Evolutionary conservation across 2,113 vertebrate genomes (phyloP), one percentile per base, ranked within the genome.

Genomic region (Spea multiplicata): DNA sequence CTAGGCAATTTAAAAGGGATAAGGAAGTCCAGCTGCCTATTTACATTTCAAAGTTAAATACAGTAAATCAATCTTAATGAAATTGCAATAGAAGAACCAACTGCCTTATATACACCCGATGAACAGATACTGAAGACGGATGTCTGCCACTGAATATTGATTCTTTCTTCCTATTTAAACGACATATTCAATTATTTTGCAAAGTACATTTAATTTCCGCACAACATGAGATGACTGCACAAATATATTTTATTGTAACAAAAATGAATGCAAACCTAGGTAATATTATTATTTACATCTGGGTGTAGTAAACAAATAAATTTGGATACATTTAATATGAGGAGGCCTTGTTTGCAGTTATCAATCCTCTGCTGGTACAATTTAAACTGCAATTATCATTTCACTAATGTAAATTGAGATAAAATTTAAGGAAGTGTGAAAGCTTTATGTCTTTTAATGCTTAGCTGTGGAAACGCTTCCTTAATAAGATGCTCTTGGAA

Each of bases 381-480:
- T 64, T 64, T 8, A 64, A 64, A 13, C 61, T 13, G 17, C 61
- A 52, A 53, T 75, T 66, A 66, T 75, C 61, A 50, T 17, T 66
- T 67, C 64, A 75, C 48, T 75, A 62, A 75, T 66, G 61, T 12
- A 66, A n/a, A 64, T 66, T 66, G 62, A 64, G 62, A 50, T 75
- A 66, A 75, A 45, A 52, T 75, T 61, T 66, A 30, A 50, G 73
- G 61, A n/a, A 75, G 62, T 75, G 64, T 75, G 62, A 75, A 75
- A 55, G 62, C 44, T 65, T 75, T 64, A 64, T 64, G 61, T 64
- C 61, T 64, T 75, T 75, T 65, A 48, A 65, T 64, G 65, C 12
- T 74, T 50, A 74, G 47, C 44, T 6, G 8, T 76, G 14, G 74
- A 50, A 76, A 52, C 45, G 5, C 30, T 66, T 76, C 44, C 53